Base-by-base conservation (phyloP, 2,113 vertebrate species). In the Trematocara variabile region DNA sequence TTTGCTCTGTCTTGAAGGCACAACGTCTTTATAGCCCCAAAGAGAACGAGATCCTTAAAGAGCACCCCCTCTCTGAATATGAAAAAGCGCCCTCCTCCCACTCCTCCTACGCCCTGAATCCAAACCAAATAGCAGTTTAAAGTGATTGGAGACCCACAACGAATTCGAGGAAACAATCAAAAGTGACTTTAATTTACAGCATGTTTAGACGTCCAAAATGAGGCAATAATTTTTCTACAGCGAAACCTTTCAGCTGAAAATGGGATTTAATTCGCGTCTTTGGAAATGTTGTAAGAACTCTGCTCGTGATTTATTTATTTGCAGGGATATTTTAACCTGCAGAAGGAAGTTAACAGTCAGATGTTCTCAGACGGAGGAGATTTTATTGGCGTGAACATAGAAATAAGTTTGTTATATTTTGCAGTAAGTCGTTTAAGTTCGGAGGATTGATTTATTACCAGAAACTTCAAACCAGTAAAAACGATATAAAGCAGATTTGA, bases 1-100 rank as follows among this genome's bases (percentile, higher is more conserved):
- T 96, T 94, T 95, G 94, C 96, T 95, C 95, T 80, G 96, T 96
- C 96, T 96, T 96, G 86, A 90, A 96, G 91, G 93, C 93, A 89
- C 93, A 96, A 93, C 95, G 96, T 97, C 92, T 97, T 98, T 98
- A 98, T 98, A 98, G 95, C 93, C 95, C 94, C 93, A 96, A 96
- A 96, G 95, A 94, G 95, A 93, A 95, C 82, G 95, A 94, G 92
- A 85, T 95, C 90, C 94, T 92, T 85, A 89, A 85, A 93, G 96
- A 95, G 96, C 94, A 70, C 96, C 96, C 96, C 94, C 97, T 87
- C 94, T 85, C 93, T 96, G 97, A 95, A 80, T 89, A 77, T 78
- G 90, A 78, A 97, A 91, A 95, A 82, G 92, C 78, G 87, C 53
- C 12, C 91, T 75, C 70, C 70, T 75, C 70, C 44, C 96, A 96